Evolutionary conservation across 2,888 invertebrate species (phyloP).

Genomic region (Stenurella melanura): DNA sequence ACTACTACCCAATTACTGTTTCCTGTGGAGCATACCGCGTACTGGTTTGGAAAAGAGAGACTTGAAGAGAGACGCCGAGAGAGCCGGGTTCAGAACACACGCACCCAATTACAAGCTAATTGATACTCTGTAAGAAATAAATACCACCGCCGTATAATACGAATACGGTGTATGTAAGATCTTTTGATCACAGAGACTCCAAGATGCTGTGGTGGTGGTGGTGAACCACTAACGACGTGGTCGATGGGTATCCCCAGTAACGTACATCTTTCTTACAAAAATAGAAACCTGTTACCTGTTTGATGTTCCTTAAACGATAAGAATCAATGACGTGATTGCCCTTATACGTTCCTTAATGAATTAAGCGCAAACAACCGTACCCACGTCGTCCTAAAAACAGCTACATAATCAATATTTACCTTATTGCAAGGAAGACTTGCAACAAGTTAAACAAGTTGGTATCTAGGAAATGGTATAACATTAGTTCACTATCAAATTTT

Average conservation of each 20-base stretch:
- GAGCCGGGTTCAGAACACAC: constrained; percentile 46
- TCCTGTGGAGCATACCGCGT: constrained; percentile 60
- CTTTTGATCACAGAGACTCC: constrained; percentile 55
- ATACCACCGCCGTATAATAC: constrained; percentile 34
- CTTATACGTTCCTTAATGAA: constrained; percentile 2
- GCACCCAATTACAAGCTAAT: constrained; percentile 61
- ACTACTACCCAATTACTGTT: constrained; percentile 71
- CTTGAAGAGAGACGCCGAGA: constrained; percentile 4
- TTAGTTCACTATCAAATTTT: too few relatives aligned
- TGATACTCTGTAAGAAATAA: constrained; percentile 57
- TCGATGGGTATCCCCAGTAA: constrained; percentile 2
- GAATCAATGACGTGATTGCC: neutral
- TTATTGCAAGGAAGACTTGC: neutral
- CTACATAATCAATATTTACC: neutral
- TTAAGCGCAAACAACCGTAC: constrained; percentile 2
- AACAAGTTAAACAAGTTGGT: neutral
- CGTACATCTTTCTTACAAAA: constrained; percentile 7
- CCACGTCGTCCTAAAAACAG: neutral
- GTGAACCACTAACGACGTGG: constrained; percentile 47
- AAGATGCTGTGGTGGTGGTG: constrained; percentile 31
- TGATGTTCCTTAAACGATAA: constrained; percentile 7
- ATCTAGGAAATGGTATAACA: neutral
- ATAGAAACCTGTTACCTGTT: constrained; percentile 23
- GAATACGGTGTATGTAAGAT: constrained; percentile 28
- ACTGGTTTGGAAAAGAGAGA: constrained; percentile 25